These are phyloP conservation scores for Ctenoplectra terminalis DNA, from an alignment of 1,140 invertebrate species.

Conservation along the genomic window DNA sequence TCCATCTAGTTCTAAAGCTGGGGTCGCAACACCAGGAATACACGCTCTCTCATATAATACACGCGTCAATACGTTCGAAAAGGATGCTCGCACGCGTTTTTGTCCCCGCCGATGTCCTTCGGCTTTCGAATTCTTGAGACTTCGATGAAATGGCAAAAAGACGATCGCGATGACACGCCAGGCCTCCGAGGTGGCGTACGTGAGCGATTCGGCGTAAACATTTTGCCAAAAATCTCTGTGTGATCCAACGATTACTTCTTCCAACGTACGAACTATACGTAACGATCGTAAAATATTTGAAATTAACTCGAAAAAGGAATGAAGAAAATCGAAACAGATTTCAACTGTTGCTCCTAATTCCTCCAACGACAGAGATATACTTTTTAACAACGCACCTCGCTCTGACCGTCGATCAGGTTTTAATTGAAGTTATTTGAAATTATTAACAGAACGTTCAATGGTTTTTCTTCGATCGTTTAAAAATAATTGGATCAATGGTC, in stretches of 20 bases:
- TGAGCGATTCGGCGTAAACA: constrained; percentile 17
- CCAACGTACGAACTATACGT: no score
- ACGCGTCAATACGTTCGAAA: constrained; percentile 35
- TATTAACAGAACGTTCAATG: no score
- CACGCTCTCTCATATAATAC: constrained; percentile 17
- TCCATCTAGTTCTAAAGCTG: background rate
- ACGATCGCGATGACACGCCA: constrained; percentile 8
- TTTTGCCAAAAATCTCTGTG: background rate
- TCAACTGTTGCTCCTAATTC: no score
- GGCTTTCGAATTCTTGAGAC: constrained; percentile 44
- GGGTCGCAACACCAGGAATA: constrained; percentile 31
- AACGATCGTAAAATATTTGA: no score
- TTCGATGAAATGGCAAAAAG: constrained; percentile 48
- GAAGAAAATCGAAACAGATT: no score
- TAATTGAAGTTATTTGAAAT: no score
- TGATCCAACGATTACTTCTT: no score
- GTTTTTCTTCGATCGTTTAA: background rate
- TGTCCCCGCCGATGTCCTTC: constrained; percentile 36
- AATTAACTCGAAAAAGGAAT: no score
- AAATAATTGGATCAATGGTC: background rate
- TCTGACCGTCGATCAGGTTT: no score
- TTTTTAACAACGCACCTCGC: no score
- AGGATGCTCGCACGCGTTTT: constrained; percentile 41
- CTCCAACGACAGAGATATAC: no score
- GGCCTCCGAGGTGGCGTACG: constrained; percentile 22